Base-by-base conservation (phyloP, 2,888 invertebrate species). In the Trachelus troglodyta region DNA sequence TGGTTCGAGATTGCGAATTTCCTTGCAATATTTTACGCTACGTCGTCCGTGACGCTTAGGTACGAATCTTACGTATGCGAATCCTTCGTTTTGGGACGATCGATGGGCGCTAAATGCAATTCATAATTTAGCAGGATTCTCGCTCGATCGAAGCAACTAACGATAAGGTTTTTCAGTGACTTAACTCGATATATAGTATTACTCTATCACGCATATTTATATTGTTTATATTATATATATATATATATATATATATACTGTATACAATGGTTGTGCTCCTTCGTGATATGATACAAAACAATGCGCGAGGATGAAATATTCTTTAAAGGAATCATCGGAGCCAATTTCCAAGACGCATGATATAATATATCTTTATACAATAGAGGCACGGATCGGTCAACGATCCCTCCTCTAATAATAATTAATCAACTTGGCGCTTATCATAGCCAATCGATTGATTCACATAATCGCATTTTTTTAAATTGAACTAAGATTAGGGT, bases 1-100 rank as follows among this genome's bases (percentile, higher is more conserved):
- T 84, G 85, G 84, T 82, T 83, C 85, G 85, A 86, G 86, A 85
- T 85, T 83, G 80, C 85, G 76, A 79, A 79, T 81, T 33, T 69
- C 11, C 30, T 30, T 33, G 69, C 33, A 31, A 30, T 1, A 11
- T 31, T 69, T 69, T 69, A 30, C 11, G 33, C 31, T 69, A 69
- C n/a, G 12, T 69, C 1, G 11, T 30, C 69, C 9, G 1, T 1
- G 12, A 69, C 69, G 9, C 12, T 30, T n/a, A 30, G 30, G 69
- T 69, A 69, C 69, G 31, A 69, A 69, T 33, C 69, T 69, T 69
- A 33, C 12, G 4, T 30, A 11, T 31, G 12, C 12, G 69, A 37
- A 12, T 40, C 1, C 15, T 12, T 15, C 15, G 40, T 40, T 40
- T 40, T 6, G 15, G 12, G 15, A 40, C 4, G 40, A 69, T 69